Base-by-base conservation (phyloP, 2,888 invertebrate genomes). In the Philhelius pedissequus region DNA sequence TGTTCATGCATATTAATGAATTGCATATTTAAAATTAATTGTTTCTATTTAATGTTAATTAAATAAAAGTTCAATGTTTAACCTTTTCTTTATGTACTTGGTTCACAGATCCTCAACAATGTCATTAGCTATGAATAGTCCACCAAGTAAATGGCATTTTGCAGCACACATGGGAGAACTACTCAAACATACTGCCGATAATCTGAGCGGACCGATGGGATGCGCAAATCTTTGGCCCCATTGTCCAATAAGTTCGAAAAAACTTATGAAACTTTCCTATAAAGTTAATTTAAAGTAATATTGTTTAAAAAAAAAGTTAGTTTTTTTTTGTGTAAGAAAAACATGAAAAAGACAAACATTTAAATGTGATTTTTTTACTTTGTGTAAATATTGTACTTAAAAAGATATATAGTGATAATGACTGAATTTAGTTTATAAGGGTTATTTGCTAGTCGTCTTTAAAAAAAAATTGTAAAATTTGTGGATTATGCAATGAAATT, bases 91-190 rank as follows among this genome's bases (percentile, higher is more conserved):
- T 56, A 9, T 58, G 86, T 87, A 69, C 6, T 40, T 43, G 1
- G 1, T 62, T 62, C 4, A 43, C 81, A 92, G 92, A 88, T 91
- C 91, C 20, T 91, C 92, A 22, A 91, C 92, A 3, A 90, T 92
- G 90, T 91, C 91, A 45, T 87, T 92, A 88, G 90, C 91, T 68
- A 91, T 91, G 91, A 91, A 91, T 86, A 88, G 90, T 75, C 89
- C 91, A 66, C 91, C 92, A 9, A 91, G 91, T 58, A 91, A 91
- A 83, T 92, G 92, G 91, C 92, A 92, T 78, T 92, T 91, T 86
- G 92, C 92, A 1, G 91, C 91, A 5, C 92, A 92, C 50, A 92
- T 92, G 92, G 92, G 92, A 7, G 91, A 92, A 78, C 77, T 92
- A n/a, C 87, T 92, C 76, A 89, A 90, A 2, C 90, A 90, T 56